Conservation (phyloP, 1,140 invertebrate genomes). For the Stegodyphus mimosarum region DNA sequence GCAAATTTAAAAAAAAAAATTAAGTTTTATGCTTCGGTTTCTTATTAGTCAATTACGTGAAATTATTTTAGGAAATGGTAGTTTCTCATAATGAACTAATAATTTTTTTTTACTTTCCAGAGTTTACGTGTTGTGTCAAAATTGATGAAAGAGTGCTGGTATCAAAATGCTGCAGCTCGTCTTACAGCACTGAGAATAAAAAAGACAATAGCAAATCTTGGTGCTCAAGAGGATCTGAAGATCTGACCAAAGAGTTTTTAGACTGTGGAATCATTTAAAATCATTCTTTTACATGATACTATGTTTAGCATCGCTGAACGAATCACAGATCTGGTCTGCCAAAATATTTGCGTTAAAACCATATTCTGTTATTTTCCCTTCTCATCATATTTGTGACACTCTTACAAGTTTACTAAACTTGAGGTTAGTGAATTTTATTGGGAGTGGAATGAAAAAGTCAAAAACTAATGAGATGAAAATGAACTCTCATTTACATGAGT, state of each 20-base stretch:
- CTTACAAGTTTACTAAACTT: not conserved
- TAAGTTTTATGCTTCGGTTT: no score
- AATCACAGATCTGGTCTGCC: not conserved
- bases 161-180: slow-evolving; percentile 90
- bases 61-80: no score
- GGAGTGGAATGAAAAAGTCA: no score
- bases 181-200: slow-evolving; percentile 93
- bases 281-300: not conserved
- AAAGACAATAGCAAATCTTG: slow-evolving; percentile 78
- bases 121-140: slow-evolving; percentile 88
- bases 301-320: not conserved
- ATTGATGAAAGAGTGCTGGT: slow-evolving; percentile 98
- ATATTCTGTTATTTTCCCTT: not conserved
- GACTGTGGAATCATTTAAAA: not conserved
- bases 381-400: not conserved
- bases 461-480: no score
- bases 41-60: no score
- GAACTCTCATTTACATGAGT: no score
- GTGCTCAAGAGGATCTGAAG: slow-evolving; percentile 67
- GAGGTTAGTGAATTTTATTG: no score
- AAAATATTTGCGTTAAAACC: not conserved
- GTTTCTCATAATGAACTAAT: not conserved
- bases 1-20: no score
- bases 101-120: slow-evolving; percentile 67
- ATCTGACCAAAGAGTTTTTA: slow-evolving; percentile 34